A percentile compares a stretch with the other conserved stretches of the same genome.
Evolutionary conservation across 2,797 vertebrate species (phyloP).

Genomic region (Adelosebastes latens): DNA sequence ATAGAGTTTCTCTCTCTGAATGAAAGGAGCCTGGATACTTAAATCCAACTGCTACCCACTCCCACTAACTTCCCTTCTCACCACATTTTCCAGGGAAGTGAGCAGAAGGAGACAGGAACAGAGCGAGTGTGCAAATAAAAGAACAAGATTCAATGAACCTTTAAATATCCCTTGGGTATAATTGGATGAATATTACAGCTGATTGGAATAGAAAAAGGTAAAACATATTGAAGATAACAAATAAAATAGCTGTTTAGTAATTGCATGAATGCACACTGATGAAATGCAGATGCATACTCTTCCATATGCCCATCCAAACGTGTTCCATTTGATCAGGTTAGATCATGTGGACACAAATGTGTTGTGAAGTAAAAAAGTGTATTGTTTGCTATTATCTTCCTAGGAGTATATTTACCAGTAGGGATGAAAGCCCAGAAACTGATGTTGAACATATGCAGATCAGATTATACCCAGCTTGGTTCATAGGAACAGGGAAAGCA

Average conservation of each 20-base stretch:
- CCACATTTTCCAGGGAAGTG: constrained; percentile 43
- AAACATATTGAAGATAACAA: background rate
- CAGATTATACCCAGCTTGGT: background rate
- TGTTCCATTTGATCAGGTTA: background rate
- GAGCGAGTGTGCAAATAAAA: background rate
- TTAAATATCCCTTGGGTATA: background rate
- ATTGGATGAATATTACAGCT: background rate
- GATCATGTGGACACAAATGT: background rate
- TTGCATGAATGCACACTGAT: background rate
- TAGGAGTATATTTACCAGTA: background rate
- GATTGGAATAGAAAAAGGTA: background rate
- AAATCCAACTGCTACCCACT: constrained; percentile 40
- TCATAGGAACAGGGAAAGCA: background rate
- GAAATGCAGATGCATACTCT: background rate
- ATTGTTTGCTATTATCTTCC: background rate
- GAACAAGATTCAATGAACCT: background rate
- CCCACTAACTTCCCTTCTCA: constrained; percentile 44
- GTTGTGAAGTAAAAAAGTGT: background rate
- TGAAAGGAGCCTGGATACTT: constrained; percentile 45
- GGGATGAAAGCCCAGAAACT: background rate
- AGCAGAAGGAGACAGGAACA: constrained; percentile 15
- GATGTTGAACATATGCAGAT: background rate
- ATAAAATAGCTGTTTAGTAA: background rate
- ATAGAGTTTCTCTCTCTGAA: constrained; percentile 81
- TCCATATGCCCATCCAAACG: background rate